phyloP scores from a whole-genome alignment of 2,797 vertebrate species.

The Pogonophryne albipinna region DNA sequence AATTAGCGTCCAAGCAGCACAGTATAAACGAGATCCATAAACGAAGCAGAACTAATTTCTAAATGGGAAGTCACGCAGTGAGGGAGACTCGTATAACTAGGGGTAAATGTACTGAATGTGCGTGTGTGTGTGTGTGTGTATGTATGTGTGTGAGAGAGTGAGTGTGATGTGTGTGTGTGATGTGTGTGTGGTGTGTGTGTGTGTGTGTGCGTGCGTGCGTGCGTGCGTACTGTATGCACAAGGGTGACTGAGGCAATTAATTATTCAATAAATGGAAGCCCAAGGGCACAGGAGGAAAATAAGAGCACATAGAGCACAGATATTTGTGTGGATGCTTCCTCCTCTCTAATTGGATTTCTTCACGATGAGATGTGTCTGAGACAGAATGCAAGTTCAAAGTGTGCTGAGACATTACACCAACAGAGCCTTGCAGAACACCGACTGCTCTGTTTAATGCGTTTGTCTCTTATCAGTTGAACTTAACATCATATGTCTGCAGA shows the following conservation, averaged over 20 bases:
- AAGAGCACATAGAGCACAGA: conserved; percentile 42
- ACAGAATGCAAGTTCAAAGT: conserved; percentile 16
- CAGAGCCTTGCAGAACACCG: not conserved
- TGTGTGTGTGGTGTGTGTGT: not conserved
- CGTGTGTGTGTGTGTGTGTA: too few species aligned
- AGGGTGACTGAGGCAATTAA: conserved; percentile 62
- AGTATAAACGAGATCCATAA: conserved; percentile 31
- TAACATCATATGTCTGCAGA: not conserved
- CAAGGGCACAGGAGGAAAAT: conserved; percentile 45
- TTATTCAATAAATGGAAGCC: conserved; percentile 70
- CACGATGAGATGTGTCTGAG: conserved; percentile 38
- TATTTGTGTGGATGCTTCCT: conserved; percentile 23
- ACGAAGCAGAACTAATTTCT: conserved; percentile 57
- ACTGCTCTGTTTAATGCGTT: not conserved
- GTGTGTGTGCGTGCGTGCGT: not conserved
- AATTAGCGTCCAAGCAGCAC: conserved; percentile 5
- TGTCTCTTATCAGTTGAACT: not conserved
- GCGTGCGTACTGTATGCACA: not conserved
- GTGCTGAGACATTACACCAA: conserved; percentile 1
- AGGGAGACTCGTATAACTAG: not conserved
- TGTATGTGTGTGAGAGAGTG: not conserved
- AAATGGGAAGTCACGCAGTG: conserved; percentile 40
- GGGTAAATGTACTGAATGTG: conserved; percentile 11
- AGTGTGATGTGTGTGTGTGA: not conserved
- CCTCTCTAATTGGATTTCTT: too few species aligned